Evolutionary conservation across 1,140 invertebrate species (phyloP), one percentile per base, ranked within the genome.

Genomic region (honey bee (Apis mellifera)): DNA sequence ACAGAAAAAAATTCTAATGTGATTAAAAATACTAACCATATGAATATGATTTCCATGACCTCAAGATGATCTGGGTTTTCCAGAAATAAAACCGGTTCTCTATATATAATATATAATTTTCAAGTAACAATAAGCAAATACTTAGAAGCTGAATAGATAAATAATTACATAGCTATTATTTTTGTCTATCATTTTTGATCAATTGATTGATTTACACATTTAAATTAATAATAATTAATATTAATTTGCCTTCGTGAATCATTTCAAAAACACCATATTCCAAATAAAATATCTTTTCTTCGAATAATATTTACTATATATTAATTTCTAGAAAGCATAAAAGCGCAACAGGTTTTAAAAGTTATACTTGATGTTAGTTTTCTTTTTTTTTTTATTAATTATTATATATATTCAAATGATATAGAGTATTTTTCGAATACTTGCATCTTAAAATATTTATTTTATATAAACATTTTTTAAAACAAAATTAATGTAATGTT

Each of bases 21-120:
- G 66, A 11, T 54, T 23, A n/a, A 1, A 13, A 42, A 72, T 21
- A 9, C 52, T 52, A 50, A 17, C 19, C 55, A 1, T 9, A 65
- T 21, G 54, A 23, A 26, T 9, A 23, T 11, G 9, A 32, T n/a
- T 32, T 64, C 50, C 54, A 77, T 60, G 85, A 50, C 78, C 78
- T 86, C 55, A 76, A 52, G 9, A 21, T 55, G 12, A 60, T 57
- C 62, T 84, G 84, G 84, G n/a, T 84, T 87, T 87, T 87, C 76
- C 84, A 64, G 9, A 23, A 82, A 54, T n/a, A 62, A 86, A 83
- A 87, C 83, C 70, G 57, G 75, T 79, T 83, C n/a, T 15, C 1
- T 21, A 9, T 21, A 42, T 42, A 11, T 21, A 8, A 21, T 65
- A 74, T 64, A 42, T 42, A 42, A 42, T 42, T 5, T 50, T 8